Evolutionary conservation across 2,797 vertebrate species (phyloP), one percentile per base, ranked within the genome.

Genomic region (Sebastes iracundus): DNA sequence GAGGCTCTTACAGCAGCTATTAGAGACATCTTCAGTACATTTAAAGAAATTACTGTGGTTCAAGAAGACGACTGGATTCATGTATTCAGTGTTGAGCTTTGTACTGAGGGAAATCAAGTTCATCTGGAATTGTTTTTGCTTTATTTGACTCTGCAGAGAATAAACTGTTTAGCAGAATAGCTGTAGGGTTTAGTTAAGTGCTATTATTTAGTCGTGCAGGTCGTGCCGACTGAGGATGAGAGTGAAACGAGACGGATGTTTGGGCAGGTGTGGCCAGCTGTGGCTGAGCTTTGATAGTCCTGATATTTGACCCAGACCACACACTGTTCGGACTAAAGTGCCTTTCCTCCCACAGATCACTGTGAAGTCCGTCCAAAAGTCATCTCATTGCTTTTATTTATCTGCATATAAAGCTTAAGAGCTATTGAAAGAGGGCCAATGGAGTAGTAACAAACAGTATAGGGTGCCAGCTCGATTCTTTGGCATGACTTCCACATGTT

Each of bases 171-270:
- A 49, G 63, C 42, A 71, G 66, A 75, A 65, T 53, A 14, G 46
- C 22, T 63, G 49, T 18, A 65, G 16, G 30, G 55, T 84, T 72
- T 53, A 55, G 55, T 55, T 55, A 32, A 79, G 68, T 49, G 77
- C 22, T 38, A 4, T 75, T 83, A 59, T 65, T 42, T n/a, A 35
- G 33, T 60, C 13, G 7, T 49, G 71, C 33, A n/a, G 33, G 32
- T 76, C 23, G 52, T 71, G 64, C 33, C 5, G 16, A 46, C 72
- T 38, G 65, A 35, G 61, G 69, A 72, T 77, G 12, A 69, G 52
- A 80, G 42, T 33, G 30, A 79, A 82, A 72, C 2, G 42, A 49
- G 58, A 85, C 82, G 89, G 84, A 76, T 88, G 85, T 86, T 87
- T 42, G 60, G 72, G 61, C 76, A 76, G 86, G 81, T 84, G 71